These are phyloP conservation scores for Daboia siamensis DNA, from an alignment of 2,113 vertebrate species.

Conservation along the genomic window DNA sequence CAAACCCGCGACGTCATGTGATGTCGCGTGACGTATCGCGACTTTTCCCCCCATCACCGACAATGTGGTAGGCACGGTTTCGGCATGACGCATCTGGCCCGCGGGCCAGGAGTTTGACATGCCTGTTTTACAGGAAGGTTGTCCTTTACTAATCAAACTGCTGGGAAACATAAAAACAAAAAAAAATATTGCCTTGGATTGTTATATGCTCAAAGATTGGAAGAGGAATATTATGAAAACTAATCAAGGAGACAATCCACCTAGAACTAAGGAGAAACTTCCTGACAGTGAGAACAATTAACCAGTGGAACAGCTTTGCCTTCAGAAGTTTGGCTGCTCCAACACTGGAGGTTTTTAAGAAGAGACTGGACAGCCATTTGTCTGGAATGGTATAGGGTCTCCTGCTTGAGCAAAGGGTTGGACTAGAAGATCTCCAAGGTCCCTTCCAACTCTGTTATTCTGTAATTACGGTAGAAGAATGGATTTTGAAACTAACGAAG, in stretches of 20 bases:
- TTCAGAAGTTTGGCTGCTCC: background rate
- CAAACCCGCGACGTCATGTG: too few relatives aligned
- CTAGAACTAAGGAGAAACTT: background rate
- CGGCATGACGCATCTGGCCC: too few relatives aligned
- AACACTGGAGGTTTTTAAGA: background rate
- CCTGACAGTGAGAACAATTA: background rate
- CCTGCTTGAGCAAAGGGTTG: background rate
- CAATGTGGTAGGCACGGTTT: too few relatives aligned
- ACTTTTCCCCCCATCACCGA: too few relatives aligned
- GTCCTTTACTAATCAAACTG: background rate
- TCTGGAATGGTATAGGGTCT: background rate
- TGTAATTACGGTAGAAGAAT: background rate
- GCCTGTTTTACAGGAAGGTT: too few relatives aligned
- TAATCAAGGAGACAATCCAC: background rate
- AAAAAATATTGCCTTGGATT: background rate
- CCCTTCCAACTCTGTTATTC: background rate
- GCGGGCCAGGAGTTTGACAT: too few relatives aligned
- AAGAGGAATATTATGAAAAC: background rate
- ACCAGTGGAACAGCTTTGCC: background rate
- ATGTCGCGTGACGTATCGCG: too few relatives aligned
- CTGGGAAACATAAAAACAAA: background rate
- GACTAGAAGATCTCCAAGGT: background rate
- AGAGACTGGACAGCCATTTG: background rate
- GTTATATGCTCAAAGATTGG: background rate
- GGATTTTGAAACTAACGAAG: background rate